A percentile compares a stretch with the other conserved stretches of the same genome.
Evolutionary conservation across 2,797 vertebrate species (phyloP).

Genomic region (Glyptemys insculpta): DNA sequence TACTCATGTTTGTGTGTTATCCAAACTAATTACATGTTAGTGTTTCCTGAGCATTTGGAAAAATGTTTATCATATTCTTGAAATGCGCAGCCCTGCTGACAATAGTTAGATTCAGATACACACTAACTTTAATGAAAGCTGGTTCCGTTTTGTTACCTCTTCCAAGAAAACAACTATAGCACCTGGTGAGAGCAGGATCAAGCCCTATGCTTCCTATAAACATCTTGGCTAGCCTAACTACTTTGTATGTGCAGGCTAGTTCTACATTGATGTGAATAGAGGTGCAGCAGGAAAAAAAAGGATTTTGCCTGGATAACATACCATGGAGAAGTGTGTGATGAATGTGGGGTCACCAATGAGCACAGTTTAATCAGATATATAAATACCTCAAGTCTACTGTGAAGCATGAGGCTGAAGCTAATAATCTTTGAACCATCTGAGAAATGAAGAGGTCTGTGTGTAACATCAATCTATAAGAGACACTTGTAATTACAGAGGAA

Average conservation of each 20-base stretch:
- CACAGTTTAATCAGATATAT: too few relatives aligned
- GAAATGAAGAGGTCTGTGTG: too few relatives aligned
- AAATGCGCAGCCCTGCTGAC: neutral
- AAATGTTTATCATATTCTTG: neutral
- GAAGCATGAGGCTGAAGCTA: too few relatives aligned
- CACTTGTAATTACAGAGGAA: too few relatives aligned
- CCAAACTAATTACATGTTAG: neutral
- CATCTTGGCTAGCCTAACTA: neutral
- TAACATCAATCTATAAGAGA: too few relatives aligned
- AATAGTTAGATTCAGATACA: neutral
- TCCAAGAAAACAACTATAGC: neutral
- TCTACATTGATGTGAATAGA: neutral
- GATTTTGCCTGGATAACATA: neutral
- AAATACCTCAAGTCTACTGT: too few relatives aligned
- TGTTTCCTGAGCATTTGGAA: neutral
- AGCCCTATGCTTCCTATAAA: neutral
- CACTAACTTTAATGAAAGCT: neutral
- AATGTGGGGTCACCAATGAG: too few relatives aligned
- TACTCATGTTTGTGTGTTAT: neutral
- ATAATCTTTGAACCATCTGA: too few relatives aligned
- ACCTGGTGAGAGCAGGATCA: neutral
- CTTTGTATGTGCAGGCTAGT: neutral
- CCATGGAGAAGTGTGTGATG: too few relatives aligned
- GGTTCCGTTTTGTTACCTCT: neutral
- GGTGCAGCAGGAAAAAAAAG: neutral